These are phyloP conservation scores for Muscicapa adusta DNA, from an alignment of 2,113 vertebrate species.

Conservation along the genomic window DNA sequence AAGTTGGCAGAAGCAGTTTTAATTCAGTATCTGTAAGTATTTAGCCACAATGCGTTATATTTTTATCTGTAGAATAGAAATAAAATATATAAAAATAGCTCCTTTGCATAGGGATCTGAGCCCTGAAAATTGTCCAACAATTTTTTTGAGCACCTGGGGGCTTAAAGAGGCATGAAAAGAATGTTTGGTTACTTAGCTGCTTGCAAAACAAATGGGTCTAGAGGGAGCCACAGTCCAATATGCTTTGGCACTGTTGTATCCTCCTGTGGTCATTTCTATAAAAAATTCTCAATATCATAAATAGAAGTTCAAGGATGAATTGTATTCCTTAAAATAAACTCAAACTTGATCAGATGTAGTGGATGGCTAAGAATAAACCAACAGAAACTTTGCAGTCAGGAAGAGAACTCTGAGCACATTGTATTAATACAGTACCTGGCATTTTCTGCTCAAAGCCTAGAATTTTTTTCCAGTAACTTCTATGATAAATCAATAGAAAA, in stretches of 20 bases:
- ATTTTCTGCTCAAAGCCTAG: not conserved
- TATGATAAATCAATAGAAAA: not conserved
- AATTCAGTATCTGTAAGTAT: not conserved
- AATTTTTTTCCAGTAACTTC: not conserved
- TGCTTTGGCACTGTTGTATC: not conserved
- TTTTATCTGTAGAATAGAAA: not conserved
- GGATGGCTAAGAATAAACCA: not conserved
- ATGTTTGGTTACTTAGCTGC: not conserved
- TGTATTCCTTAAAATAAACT: not conserved
- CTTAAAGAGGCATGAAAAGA: not conserved
- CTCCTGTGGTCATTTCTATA: not conserved
- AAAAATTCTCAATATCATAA: not conserved
- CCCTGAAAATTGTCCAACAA: not conserved
- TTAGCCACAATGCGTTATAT: not conserved
- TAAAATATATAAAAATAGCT: not conserved
- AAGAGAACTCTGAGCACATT: not conserved
- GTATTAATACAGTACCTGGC: not conserved
- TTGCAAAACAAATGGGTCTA: not conserved
- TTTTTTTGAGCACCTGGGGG: not conserved
- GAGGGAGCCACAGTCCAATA: not conserved
- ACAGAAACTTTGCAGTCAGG: not conserved
- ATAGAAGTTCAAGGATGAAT: not conserved
- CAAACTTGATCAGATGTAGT: not conserved
- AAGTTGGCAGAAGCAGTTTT: not conserved
- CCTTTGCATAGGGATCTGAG: not conserved